Conservation (phyloP, 2,113 vertebrate species). For the Microcebus lehilahytsara region DNA sequence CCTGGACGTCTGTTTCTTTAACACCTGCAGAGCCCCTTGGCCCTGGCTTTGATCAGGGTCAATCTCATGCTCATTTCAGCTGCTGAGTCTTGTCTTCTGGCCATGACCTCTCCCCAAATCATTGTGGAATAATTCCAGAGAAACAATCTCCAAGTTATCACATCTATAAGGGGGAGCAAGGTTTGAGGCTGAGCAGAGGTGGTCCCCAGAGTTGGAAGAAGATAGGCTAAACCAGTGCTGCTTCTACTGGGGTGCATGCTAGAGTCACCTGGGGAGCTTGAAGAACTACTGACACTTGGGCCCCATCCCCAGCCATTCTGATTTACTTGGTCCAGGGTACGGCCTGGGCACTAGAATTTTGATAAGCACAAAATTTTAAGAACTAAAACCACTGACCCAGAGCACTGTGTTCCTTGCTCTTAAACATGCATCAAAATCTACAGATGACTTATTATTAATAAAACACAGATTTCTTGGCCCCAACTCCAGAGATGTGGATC, state of each 20-base stretch:
- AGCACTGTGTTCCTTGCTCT: background rate
- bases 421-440: background rate
- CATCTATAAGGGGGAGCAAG: background rate
- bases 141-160: background rate
- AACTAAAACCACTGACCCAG: background rate
- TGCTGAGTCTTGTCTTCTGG: background rate
- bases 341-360: background rate
- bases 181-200: background rate
- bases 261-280: background rate
- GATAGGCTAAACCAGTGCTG: background rate
- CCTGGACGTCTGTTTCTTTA: too few species aligned
- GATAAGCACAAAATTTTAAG: background rate
- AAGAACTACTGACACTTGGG: too few species aligned
- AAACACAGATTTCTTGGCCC: background rate
- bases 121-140: too few species aligned
- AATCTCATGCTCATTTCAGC: background rate
- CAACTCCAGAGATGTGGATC: background rate
- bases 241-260: background rate
- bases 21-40: background rate
- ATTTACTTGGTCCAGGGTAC: background rate
- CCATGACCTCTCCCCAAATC: too few species aligned
- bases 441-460: background rate
- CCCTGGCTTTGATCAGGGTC: too few species aligned
- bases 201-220: background rate
- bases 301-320: background rate